A percentile compares a stretch with the other conserved stretches of the same genome.
These are phyloP conservation scores for Nebria ingens DNA, from an alignment of 1,140 invertebrate species.

Conservation along the genomic window DNA sequence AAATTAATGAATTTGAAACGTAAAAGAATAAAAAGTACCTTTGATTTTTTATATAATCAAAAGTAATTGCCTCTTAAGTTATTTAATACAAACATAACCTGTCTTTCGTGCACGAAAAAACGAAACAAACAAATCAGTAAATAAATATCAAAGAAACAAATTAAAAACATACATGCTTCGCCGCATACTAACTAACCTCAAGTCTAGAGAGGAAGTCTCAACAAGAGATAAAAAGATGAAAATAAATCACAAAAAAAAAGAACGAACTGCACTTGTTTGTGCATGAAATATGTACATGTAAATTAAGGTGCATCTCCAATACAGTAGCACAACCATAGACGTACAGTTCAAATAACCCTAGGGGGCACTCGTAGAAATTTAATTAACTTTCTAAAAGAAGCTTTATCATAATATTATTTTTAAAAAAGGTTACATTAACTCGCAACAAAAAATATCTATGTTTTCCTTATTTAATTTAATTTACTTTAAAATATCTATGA, in stretches of 20 bases:
- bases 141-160: conserved; percentile 1
- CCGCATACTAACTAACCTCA: not conserved
- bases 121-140: not conserved
- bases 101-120: not conserved
- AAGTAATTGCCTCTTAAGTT: not conserved
- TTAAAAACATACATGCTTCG: not conserved
- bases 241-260: not conserved
- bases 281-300: conserved; percentile 7
- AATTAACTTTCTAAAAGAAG: not conserved
- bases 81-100: not conserved
- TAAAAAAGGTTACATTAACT: not conserved
- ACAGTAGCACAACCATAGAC: not conserved
- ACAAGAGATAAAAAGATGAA: not conserved
- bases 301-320: not conserved
- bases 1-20: no score
- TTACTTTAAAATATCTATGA: not conserved
- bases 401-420: not conserved
- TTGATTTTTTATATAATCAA: not conserved
- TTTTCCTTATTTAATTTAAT: not conserved
- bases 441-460: not conserved
- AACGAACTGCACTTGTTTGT: not conserved
- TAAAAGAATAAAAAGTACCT: no score
- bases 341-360: not conserved
- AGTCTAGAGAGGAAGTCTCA: not conserved
- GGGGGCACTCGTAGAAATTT: not conserved